Conservation (phyloP, 2,797 vertebrate species). For the Molossus alvarezi region DNA sequence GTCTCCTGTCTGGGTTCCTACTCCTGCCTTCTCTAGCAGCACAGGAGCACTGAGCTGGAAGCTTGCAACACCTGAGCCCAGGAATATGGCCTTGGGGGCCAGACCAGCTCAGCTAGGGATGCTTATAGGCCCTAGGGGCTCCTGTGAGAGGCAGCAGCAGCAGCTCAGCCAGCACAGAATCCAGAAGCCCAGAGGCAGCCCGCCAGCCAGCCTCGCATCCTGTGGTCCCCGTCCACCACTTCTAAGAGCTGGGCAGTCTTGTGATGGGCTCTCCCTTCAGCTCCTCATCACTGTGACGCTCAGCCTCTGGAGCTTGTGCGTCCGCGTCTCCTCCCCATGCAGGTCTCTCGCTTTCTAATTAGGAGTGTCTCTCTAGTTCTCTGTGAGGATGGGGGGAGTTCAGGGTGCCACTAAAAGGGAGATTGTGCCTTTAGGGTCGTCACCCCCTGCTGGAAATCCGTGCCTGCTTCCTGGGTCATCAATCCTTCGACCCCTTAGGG, state of each 20-base stretch:
- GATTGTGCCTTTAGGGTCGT: not conserved
- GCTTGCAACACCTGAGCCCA: not conserved
- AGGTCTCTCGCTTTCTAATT: not conserved
- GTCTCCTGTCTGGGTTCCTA: not conserved
- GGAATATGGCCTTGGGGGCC: slow-evolving; percentile 62
- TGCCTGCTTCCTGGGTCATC: not conserved
- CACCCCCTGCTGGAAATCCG: not conserved
- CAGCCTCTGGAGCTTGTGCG: not conserved
- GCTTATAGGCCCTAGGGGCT: slow-evolving; percentile 66
- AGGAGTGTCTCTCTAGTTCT: not conserved
- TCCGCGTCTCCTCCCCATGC: not conserved
- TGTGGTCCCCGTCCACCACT: accelerated
- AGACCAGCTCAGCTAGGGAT: slow-evolving; percentile 22
- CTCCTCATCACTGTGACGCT: accelerated
- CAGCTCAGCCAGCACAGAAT: not conserved
- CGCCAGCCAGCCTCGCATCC: not conserved
- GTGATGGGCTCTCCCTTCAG: not conserved
- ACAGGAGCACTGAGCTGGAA: not conserved
- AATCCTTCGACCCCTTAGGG: not conserved
- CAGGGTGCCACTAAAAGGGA: not conserved
- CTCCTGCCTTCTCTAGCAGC: not conserved
- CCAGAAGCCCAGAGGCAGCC: not conserved
- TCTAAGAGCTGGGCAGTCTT: not conserved
- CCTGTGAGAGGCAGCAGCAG: not conserved
- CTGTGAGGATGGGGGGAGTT: not conserved